These are phyloP conservation scores for Lysiphlebus fabarum DNA, from an alignment of 1,140 invertebrate genomes.

Conservation along the genomic window DNA sequence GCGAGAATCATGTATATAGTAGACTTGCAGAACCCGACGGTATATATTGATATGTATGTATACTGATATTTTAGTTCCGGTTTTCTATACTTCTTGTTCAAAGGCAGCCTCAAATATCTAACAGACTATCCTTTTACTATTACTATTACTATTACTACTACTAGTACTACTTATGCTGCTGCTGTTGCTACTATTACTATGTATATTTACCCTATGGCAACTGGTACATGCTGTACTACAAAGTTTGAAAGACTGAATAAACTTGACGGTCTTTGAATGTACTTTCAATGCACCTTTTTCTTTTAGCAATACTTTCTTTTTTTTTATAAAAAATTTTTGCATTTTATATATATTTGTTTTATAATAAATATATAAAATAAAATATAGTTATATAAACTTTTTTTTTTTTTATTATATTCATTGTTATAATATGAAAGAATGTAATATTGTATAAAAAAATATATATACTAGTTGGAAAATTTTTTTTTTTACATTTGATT, in stretches of 20 bases:
- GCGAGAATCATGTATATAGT: conserved; percentile 51
- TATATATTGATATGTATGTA: background rate
- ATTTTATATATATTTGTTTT: background rate
- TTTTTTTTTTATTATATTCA: too few relatives aligned
- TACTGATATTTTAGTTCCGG: conserved; percentile 12
- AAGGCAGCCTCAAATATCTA: conserved; percentile 12
- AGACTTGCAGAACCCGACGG: conserved; percentile 22
- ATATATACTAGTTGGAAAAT: too few relatives aligned
- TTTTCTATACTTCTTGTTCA: conserved; percentile 12
- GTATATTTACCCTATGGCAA: conserved; percentile 51
- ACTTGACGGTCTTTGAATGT: conserved; percentile 39
- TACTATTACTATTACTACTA: background rate
- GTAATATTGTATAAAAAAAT: too few relatives aligned
- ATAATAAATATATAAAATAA: background rate
- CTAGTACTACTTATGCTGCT: background rate
- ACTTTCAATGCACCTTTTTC: background rate
- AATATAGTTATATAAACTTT: too few relatives aligned
- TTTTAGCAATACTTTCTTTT: background rate
- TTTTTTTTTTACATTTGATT: too few relatives aligned
- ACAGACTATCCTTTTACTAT: too few relatives aligned
- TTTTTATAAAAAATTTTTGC: background rate
- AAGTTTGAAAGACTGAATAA: conserved; percentile 57
- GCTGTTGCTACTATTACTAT: conserved; percentile 18
- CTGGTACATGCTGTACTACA: conserved; percentile 55
- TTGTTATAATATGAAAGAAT: too few relatives aligned